A percentile compares a stretch with the other conserved stretches of the same genome.
phyloP scores from a whole-genome alignment of 1,140 invertebrate species.

The Bemisia tabaci region DNA sequence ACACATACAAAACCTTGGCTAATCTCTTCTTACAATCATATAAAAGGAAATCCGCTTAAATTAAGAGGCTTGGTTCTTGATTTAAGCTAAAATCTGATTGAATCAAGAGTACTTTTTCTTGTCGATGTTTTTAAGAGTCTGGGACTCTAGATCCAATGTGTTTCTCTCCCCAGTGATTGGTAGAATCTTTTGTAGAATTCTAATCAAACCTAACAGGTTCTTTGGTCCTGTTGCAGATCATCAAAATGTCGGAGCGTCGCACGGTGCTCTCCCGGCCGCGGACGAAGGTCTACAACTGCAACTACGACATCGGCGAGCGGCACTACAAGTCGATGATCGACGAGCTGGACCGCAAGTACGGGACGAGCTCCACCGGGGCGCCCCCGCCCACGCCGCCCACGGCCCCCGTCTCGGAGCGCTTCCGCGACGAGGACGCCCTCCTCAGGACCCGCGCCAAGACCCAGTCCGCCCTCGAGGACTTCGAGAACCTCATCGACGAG shows the following conservation, averaged over 20 bases:
- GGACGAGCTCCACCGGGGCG: constrained; percentile 32
- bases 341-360: constrained; percentile 52
- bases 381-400: constrained; percentile 25
- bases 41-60: too few species aligned
- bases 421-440: constrained; percentile 2
- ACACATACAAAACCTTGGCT: too few species aligned
- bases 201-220: too few species aligned
- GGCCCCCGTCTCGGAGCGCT: constrained; percentile 10
- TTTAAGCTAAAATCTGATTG: too few species aligned
- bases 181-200: too few species aligned
- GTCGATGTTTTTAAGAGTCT: too few species aligned
- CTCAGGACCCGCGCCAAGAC: constrained; percentile 9
- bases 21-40: too few species aligned
- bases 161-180: too few species aligned
- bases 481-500: constrained; percentile 25
- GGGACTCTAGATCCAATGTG: too few species aligned
- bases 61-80: too few species aligned
- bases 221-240: background rate
- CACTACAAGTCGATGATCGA: constrained; percentile 61
- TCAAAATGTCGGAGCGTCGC: constrained; percentile 16
- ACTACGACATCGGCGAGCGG: constrained; percentile 63
- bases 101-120: too few species aligned
- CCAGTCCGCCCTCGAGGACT: constrained; percentile 21
- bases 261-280: constrained; percentile 27
- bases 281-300: constrained; percentile 62